Evolutionary conservation across 2,888 invertebrate genomes (phyloP), one percentile per base, ranked within the genome.

Genomic region (Cryptocheilus praepositus): DNA sequence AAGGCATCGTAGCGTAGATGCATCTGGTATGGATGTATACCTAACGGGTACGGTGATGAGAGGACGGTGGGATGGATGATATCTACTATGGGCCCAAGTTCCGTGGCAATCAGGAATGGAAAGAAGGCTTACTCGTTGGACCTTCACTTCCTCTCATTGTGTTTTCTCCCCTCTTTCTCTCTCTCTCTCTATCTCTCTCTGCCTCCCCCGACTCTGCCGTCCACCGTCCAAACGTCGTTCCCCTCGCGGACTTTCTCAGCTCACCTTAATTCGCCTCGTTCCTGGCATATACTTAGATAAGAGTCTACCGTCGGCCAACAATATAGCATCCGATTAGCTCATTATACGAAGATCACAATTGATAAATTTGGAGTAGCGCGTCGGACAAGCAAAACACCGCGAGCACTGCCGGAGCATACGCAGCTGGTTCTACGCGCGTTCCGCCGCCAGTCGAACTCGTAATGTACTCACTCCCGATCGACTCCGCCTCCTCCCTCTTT

Each of bases 61-160:
- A 77, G 78, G 78, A 76, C 79, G 78, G 70, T 69, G 79, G 70
- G 74, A 75, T 67, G 75, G 81, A 76, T 73, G 78, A 72, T 80
- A 79, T 81, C 81, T 79, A 61, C 59, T 11, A 11, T 36, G 36
- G 70, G 65, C 64, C 66, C 54, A 68, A 67, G 74, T 77, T 74
- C 73, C 75, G 74, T 68, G 69, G 75, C 74, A 79, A 81, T 80
- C 81, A 81, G 71, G 81, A 82, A 81, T 81, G 79, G 79, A 82
- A 83, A 76, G 81, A 82, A 83, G 82, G 79, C 81, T 82, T 83
- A 83, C 75, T 87, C 86, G 84, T 85, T 86, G 85, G 86, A 87
- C 86, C 87, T 87, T 87, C 85, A 87, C 87, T 87, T 87, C 87
- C 87, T 87, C 80, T 86, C 87, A 87, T 87, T 87, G 87, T 87